Base-by-base conservation (phyloP, 2,888 invertebrate genomes). In the Acrocyrtus sp. region DNA sequence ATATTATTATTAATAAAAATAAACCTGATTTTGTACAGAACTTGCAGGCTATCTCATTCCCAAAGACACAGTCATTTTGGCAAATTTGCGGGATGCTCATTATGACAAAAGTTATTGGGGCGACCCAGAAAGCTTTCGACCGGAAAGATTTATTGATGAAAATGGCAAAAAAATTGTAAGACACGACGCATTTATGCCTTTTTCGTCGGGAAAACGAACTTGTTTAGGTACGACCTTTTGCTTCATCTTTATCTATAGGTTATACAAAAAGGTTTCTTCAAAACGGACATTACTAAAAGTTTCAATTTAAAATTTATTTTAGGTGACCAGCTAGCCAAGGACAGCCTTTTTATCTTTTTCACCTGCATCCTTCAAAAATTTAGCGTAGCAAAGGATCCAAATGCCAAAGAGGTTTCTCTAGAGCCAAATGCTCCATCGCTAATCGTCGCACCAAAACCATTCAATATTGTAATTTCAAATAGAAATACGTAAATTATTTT, bases 101-200 rank as follows among this genome's bases (percentile, higher is more conserved):
- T 50, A 61, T 22, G 80, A 81, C 65, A 74, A 75, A 51, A 62
- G 66, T 6, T 80, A 80, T 63, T 82, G 82, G 82, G 74, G 67
- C 1, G 81, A 82, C 58, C 81, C 82, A 3, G 77, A 81, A 39
- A 77, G 67, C 43, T 82, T 82, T 67, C 67, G 82, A n/a, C 82
- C 82, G 1, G 81, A 81, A 41, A 60, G 82, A 6, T 82, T 81
- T 61, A 77, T 82, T 51, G 81, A 81, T 54, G 48, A 73, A 34
- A 75, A 75, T 21, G 75, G 73, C 12, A 78, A 75, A 12, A 75
- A 77, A 53, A 75, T 81, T 8, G 12, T 43, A 29, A 76, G 77
- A 50, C 80, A 79, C 41, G 78, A 78, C 24, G 76, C 78, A 17
- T 80, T 79, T 51, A 79, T 80, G 74, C 78, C 78, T 12, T 76